These are phyloP conservation scores for Paguma larvata DNA, from an alignment of 2,797 vertebrate species.

Conservation along the genomic window DNA sequence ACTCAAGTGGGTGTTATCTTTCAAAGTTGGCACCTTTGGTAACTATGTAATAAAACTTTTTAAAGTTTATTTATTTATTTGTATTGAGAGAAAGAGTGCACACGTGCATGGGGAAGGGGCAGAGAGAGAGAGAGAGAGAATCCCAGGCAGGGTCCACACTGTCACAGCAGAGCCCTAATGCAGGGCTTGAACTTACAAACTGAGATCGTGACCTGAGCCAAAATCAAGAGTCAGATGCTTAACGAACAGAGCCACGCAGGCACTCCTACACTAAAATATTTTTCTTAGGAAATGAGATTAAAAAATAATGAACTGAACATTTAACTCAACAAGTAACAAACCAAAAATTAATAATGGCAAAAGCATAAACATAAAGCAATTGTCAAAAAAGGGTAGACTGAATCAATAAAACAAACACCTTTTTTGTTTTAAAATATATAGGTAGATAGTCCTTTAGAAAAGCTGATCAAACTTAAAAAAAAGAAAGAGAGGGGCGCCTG, in stretches of 20 bases:
- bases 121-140: too few species aligned
- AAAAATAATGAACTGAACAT: conserved; percentile 24
- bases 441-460: conserved; percentile 28
- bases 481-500: not conserved
- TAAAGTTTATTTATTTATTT: too few species aligned
- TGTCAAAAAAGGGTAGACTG: not conserved
- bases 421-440: conserved; percentile 20
- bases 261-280: not conserved
- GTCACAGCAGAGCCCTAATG: too few species aligned
- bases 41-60: not conserved
- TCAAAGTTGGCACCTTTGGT: not conserved
- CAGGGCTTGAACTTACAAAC: too few species aligned
- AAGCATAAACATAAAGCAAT: not conserved
- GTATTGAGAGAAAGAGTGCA: too few species aligned
- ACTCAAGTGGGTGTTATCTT: conserved; percentile 27
- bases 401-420: not conserved
- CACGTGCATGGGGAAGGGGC: too few species aligned
- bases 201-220: too few species aligned
- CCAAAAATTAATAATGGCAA: not conserved
- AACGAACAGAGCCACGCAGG: too few species aligned
- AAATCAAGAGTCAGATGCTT: too few species aligned
- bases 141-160: too few species aligned
- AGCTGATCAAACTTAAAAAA: not conserved
- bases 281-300: conserved; percentile 13
- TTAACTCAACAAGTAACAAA: conserved; percentile 14